Evolutionary conservation across 2,888 invertebrate genomes (phyloP).

Genomic region (Strigamia maritima): DNA sequence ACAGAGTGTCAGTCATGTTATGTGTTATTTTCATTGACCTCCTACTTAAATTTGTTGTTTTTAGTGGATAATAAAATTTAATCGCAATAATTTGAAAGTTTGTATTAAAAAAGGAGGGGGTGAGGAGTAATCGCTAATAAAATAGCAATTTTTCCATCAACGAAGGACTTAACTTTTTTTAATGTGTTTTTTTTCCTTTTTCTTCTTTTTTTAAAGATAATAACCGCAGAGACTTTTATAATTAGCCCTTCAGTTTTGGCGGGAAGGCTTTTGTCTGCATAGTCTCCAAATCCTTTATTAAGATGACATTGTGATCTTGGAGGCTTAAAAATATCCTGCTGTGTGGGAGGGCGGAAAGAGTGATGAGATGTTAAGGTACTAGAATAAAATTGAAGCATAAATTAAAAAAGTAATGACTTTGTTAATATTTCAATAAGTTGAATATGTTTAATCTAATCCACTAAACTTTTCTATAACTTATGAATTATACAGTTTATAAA

Average conservation of each 20-base stretch:
- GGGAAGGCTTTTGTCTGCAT: conserved; percentile 15
- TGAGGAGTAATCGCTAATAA: conserved; percentile 10
- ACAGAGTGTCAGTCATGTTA: background rate
- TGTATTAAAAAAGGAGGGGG: background rate
- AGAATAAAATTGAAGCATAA: conserved; percentile 1
- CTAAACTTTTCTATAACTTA: background rate
- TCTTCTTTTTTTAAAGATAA: background rate
- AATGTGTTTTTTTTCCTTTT: background rate
- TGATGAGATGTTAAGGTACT: conserved; percentile 15
- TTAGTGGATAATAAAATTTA: background rate
- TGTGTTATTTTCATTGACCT: background rate
- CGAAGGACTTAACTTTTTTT: conserved; percentile 15
- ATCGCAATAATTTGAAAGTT: conserved; percentile 10
- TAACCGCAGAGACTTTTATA: conserved; percentile 10
- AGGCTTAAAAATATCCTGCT: conserved; percentile 15
- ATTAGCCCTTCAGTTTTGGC: conserved; percentile 15
- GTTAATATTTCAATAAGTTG: background rate
- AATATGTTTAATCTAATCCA: background rate
- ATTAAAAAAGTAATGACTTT: background rate
- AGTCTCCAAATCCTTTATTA: conserved; percentile 15
- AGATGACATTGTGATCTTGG: conserved; percentile 15
- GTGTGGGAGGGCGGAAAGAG: conserved; percentile 10
- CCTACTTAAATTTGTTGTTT: background rate
- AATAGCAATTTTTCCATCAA: conserved; percentile 15
- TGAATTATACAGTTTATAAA: background rate